Percentiles rank a stretch among this genome's conserved stretches.
These are phyloP conservation scores for Lepidurus arcticus DNA, from an alignment of 1,140 invertebrate genomes.

Conservation along the genomic window DNA sequence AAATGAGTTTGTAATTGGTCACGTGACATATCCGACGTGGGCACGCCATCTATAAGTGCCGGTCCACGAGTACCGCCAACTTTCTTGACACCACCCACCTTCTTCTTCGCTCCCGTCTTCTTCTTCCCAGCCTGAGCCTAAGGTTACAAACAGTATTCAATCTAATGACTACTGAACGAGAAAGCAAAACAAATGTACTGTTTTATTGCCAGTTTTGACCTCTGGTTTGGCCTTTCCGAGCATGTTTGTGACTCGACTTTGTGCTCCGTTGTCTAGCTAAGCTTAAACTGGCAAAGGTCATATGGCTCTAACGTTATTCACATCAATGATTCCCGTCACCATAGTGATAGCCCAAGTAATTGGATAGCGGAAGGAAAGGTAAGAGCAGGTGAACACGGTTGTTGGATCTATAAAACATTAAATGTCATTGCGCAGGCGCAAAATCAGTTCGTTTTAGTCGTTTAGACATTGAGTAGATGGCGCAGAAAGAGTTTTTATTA, in stretches of 20 bases:
- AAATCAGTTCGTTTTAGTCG: not conserved
- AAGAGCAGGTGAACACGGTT: not conserved
- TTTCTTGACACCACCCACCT: constrained; percentile 36
- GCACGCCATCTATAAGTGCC: constrained; percentile 78
- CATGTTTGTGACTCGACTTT: constrained; percentile 23
- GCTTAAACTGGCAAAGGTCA: not conserved
- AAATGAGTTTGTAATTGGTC: constrained; percentile 88
- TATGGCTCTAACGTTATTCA: not conserved
- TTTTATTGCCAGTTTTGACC: not conserved
- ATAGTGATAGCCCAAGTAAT: constrained; percentile 8
- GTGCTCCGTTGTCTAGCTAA: not conserved
- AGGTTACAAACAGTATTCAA: not conserved
- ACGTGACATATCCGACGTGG: constrained; percentile 84
- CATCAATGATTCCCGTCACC: not conserved
- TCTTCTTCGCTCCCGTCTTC: constrained; percentile 43
- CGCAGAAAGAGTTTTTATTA: not conserved
- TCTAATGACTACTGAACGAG: not conserved
- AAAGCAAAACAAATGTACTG: not conserved
- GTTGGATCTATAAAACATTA: not conserved
- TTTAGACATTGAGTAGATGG: not conserved
- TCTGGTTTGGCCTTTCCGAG: constrained; percentile 22
- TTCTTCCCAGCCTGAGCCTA: constrained; percentile 35
- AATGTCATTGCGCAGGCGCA: not conserved
- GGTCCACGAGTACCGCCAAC: constrained; percentile 40
- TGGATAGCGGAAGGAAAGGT: not conserved